phyloP scores from a whole-genome alignment of 2,113 vertebrate species.

The Colossoma macropomum region DNA sequence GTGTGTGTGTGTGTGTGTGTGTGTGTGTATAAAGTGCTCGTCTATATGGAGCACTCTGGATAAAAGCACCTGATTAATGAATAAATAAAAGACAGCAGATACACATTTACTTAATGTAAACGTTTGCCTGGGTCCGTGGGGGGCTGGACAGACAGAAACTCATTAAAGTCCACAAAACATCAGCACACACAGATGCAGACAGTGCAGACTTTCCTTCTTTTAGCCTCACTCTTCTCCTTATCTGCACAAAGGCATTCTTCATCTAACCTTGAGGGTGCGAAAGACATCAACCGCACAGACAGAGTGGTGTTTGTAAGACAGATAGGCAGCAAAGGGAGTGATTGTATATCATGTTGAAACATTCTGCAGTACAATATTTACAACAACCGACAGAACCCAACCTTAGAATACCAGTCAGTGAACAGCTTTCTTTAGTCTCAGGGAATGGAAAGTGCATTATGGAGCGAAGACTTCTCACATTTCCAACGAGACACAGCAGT shows the following conservation, averaged over 20 bases:
- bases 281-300: neutral
- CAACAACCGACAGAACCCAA: neutral
- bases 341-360: neutral
- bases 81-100: conserved; percentile 48
- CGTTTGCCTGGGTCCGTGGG: neutral
- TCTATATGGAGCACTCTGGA: conserved; percentile 25
- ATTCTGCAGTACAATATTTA: conserved; percentile 18
- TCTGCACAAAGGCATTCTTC: conserved; percentile 7
- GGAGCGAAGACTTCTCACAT: too few relatives aligned
- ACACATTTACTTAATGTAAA: conserved; percentile 45
- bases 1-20: neutral
- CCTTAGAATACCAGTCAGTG: neutral
- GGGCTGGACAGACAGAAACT: conserved; percentile 31
- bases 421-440: neutral
- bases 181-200: neutral
- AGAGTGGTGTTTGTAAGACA: neutral
- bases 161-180: conserved; percentile 20
- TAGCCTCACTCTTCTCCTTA: neutral
- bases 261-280: neutral
- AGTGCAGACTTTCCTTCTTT: neutral
- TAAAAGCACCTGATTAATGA: conserved; percentile 54
- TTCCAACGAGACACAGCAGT: too few relatives aligned
- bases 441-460: neutral
- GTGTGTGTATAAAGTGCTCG: neutral
- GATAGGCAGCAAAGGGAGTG: neutral